Evolutionary conservation across 2,888 invertebrate species (phyloP).

Genomic region (Oscheius sp.): DNA sequence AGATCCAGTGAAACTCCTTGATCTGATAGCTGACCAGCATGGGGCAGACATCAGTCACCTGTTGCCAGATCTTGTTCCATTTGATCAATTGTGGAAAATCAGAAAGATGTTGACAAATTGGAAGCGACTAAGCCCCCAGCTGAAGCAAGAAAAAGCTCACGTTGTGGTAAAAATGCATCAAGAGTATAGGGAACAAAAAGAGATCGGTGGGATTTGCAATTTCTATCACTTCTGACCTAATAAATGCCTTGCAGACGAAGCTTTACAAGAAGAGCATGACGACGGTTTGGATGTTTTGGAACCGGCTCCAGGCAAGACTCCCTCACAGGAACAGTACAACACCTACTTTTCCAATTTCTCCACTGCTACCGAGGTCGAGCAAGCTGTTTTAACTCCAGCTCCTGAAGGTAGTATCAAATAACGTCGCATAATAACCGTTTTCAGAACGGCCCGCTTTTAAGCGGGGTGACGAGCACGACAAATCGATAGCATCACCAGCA

Average conservation of each 20-base stretch:
- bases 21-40: slow-evolving; percentile 58
- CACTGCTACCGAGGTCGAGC: slow-evolving; percentile 3
- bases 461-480: slow-evolving; percentile 36
- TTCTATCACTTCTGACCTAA: neutral
- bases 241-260: slow-evolving; percentile 13
- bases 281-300: slow-evolving; percentile 21
- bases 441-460: slow-evolving; percentile 37
- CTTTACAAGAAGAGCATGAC: slow-evolving; percentile 8
- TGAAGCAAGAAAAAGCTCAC: slow-evolving; percentile 58
- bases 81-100: slow-evolving; percentile 52
- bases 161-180: slow-evolving; percentile 52
- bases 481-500: slow-evolving; percentile 66
- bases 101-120: slow-evolving; percentile 57
- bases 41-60: slow-evolving; percentile 63
- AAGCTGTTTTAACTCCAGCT: slow-evolving; percentile 21
- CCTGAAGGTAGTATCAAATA: slow-evolving; percentile 18
- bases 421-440: neutral
- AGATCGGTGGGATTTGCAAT: slow-evolving; percentile 5
- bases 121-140: slow-evolving; percentile 48
- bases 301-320: neutral
- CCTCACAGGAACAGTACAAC: slow-evolving; percentile 5
- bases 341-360: slow-evolving; percentile 32
- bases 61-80: slow-evolving; percentile 59
- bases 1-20: slow-evolving; percentile 70
- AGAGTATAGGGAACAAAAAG: slow-evolving; percentile 13